Evolutionary conservation across 2,888 invertebrate genomes (phyloP).

Genomic region (Chaetogeoica ovagalla): DNA sequence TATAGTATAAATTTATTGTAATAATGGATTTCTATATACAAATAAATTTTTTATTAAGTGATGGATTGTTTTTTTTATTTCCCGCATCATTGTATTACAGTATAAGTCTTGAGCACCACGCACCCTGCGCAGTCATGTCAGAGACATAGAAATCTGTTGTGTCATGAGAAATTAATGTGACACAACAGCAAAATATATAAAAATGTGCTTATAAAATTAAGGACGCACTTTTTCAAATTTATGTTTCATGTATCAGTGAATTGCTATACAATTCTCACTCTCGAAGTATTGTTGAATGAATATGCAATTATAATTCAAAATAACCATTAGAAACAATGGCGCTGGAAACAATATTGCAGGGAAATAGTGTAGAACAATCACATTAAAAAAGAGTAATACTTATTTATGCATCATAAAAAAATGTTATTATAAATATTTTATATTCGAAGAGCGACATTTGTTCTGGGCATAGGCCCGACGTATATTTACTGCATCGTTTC

Average conservation of each 20-base stretch:
- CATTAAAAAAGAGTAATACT: constrained; percentile 18
- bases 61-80: background rate
- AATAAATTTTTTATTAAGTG: background rate
- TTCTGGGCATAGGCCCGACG: background rate
- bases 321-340: constrained; percentile 22
- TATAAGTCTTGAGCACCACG: background rate
- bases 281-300: background rate
- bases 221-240: background rate
- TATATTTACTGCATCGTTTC: background rate
- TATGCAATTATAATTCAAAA: constrained; percentile 35
- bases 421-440: constrained; percentile 24
- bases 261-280: background rate
- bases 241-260: constrained; percentile 21
- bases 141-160: background rate
- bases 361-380: constrained; percentile 16
- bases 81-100: background rate
- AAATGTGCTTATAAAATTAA: background rate
- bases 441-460: constrained; percentile 6
- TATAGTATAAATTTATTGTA: background rate
- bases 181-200: background rate
- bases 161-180: constrained; percentile 1
- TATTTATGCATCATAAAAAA: constrained; percentile 33
- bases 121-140: background rate
- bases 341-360: background rate
- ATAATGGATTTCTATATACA: background rate